Base-by-base conservation (phyloP, 2,888 invertebrate genomes). In the Microctonus hyperodae region DNA sequence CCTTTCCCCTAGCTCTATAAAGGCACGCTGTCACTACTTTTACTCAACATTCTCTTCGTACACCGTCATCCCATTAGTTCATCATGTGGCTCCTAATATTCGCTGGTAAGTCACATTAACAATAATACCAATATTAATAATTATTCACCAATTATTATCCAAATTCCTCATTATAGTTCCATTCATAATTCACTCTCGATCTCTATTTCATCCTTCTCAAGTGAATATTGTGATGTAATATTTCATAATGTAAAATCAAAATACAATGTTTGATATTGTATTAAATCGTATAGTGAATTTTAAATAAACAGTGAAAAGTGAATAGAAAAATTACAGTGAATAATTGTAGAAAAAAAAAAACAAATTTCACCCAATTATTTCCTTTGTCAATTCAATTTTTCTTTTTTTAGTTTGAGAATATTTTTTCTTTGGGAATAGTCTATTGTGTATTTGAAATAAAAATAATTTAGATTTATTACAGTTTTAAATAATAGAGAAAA, bases 1-100 rank as follows among this genome's bases (percentile, higher is more conserved):
- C 82, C 82, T 82, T 82, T 82, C 81, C 81, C 81, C 75, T 77
- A 73, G 79, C 79, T 81, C 81, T 82, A 82, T 82, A 82, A 82
- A 82, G 80, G 79, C 77, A 79, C 78, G 78, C 76, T 74, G 75
- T 77, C 74, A 75, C 75, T 75, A 79, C 78, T 76, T 78, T 75
- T 70, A 76, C 73, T 72, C 77, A 79, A 81, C 82, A 82, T 81
- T 82, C 82, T 76, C 81, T 80, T 79, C 72, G 70, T 79, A 78
- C 75, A 78, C 72, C 77, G 76, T 81, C 76, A 78, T 78, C 78
- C 73, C 67, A 79, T 81, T 80, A 78, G 72, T 78, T 78, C 81
- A 77, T 77, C 79, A 82, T 82, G 82, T 79, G 81, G 82, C 77
- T 77, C 77, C 79, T 82, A 75, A 78, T 82, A 73, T 76, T 82